Conservation (phyloP, 1,140 invertebrate species). For the Nephila pilipes region DNA sequence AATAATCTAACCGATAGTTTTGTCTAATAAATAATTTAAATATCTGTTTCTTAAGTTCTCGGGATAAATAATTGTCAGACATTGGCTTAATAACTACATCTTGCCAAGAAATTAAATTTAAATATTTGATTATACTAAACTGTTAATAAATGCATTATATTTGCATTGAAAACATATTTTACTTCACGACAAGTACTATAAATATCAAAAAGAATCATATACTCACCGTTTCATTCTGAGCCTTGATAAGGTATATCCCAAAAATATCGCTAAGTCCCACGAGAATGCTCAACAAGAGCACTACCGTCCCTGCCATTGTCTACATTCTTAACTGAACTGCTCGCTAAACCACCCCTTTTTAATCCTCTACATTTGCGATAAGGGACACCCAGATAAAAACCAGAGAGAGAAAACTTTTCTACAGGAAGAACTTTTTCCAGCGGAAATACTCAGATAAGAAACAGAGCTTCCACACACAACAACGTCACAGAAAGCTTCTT, state of each 20-base stretch:
- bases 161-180: too few relatives aligned
- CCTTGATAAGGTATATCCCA: too few relatives aligned
- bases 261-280: neutral
- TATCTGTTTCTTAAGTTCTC: too few relatives aligned
- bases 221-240: neutral
- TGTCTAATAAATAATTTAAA: too few relatives aligned
- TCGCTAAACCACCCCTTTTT: constrained; percentile 40
- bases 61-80: too few relatives aligned
- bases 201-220: neutral
- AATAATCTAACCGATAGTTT: too few relatives aligned
- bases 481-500: neutral
- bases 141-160: too few relatives aligned
- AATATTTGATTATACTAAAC: too few relatives aligned
- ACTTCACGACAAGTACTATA: too few relatives aligned
- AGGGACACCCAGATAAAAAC: constrained; percentile 40
- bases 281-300: neutral
- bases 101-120: too few relatives aligned
- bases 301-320: constrained; percentile 30
- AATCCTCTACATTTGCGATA: constrained; percentile 19
- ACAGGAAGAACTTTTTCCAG: constrained; percentile 43
- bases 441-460: constrained; percentile 34
- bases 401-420: constrained; percentile 33
- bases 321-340: constrained; percentile 2
- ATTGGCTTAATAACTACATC: too few relatives aligned
- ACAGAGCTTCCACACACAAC: neutral